Percentiles rank a stretch among this genome's conserved stretches.
Conservation (phyloP, 1,140 invertebrate genomes). For the Leptinotarsa defecta region DNA sequence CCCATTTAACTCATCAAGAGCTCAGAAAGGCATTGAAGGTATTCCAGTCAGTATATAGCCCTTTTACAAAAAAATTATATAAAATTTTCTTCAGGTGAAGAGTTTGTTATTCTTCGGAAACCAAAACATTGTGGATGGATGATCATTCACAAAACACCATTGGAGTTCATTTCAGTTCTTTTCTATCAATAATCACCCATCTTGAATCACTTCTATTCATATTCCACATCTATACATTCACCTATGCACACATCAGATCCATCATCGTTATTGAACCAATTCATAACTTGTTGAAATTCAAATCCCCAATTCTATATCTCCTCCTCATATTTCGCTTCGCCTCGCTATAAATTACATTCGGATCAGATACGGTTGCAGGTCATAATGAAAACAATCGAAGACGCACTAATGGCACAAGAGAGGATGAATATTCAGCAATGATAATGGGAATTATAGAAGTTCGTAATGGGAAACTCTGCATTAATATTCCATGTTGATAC, state of each 20-base stretch:
- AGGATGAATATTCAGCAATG: slow-evolving; percentile 8
- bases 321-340: background rate
- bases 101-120: too few species aligned
- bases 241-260: background rate
- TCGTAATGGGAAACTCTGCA: slow-evolving; percentile 5
- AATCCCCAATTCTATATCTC: background rate
- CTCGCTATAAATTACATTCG: background rate
- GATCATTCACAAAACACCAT: too few species aligned
- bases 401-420: background rate
- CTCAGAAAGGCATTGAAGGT: too few species aligned
- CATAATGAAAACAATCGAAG: slow-evolving; percentile 8
- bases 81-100: too few species aligned
- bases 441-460: slow-evolving; percentile 9
- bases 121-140: too few species aligned
- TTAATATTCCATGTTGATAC: slow-evolving; percentile 8
- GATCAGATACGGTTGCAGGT: background rate
- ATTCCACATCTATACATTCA: background rate
- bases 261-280: background rate
- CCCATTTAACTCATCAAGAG: too few species aligned
- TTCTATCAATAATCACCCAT: too few species aligned
- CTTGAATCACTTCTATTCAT: too few species aligned
- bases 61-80: too few species aligned
- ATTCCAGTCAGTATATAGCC: too few species aligned
- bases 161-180: too few species aligned
- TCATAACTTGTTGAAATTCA: slow-evolving; percentile 1